Evolutionary conservation across 1,140 invertebrate species (phyloP).

Genomic region (Aphaenogaster rudis): DNA sequence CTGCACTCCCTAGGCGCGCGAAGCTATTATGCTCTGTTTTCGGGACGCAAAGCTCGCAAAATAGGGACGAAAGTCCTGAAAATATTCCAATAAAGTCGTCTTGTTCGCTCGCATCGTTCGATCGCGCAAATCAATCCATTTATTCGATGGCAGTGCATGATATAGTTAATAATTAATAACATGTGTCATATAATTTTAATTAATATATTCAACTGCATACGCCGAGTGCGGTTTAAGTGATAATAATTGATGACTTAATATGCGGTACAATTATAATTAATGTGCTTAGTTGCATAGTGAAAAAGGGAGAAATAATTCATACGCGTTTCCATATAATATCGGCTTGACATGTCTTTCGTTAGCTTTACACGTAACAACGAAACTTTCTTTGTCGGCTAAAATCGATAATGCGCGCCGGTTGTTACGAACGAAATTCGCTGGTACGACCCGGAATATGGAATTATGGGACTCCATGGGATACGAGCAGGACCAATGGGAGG

Average conservation of each 20-base stretch:
- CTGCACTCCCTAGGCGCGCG: not conserved
- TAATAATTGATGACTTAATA: conserved; percentile 38
- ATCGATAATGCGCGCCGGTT: conserved; percentile 10
- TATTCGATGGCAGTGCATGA: not conserved
- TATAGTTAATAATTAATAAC: conserved; percentile 8
- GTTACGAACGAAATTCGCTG: conserved; percentile 33
- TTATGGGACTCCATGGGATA: conserved; percentile 54
- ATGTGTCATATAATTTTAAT: conserved; percentile 16
- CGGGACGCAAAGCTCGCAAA: not conserved
- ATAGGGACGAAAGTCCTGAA: not conserved
- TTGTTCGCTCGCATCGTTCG: not conserved
- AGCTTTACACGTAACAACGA: not conserved
- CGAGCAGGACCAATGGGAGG: not conserved
- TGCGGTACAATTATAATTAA: conserved; percentile 21
- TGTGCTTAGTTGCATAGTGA: not conserved
- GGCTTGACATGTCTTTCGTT: not conserved
- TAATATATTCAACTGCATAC: not conserved
- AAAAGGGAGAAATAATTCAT: not conserved
- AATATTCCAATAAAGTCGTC: not conserved
- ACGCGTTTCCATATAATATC: not conserved
- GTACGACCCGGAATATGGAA: conserved; percentile 36
- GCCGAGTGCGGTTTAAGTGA: not conserved
- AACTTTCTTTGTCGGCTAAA: conserved; percentile 5
- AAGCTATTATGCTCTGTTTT: conserved; percentile 1
- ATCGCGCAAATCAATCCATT: not conserved